Base-by-base conservation (phyloP, 2,888 invertebrate genomes). In the Branchinecta sandiegonensis region DNA sequence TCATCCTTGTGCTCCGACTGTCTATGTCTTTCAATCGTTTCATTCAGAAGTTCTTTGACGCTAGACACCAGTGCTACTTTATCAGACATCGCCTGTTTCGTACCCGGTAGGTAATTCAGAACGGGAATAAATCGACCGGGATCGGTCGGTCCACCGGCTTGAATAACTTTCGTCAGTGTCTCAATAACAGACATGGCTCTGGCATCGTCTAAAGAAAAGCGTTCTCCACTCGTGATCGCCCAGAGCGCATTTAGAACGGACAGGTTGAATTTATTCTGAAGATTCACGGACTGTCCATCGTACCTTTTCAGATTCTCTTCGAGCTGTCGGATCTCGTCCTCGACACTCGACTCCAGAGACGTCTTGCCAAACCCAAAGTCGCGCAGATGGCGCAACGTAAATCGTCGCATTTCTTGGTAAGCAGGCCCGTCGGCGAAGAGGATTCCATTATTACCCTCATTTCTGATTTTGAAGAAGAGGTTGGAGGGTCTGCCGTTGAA, bases 181-280 rank as follows among this genome's bases (percentile, higher is more conserved):
- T 68, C 67, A 2, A 73, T 70, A 11, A 69, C 17, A 48, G 70
- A 68, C 8, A 67, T 66, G 4, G 72, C 70, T 14, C 70, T 46
- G 3, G 72, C 71, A 67, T 73, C 73, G 65, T 72, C 71, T 9
- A 71, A 71, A 46, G 70, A 69, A 48, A 71, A 72, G 23, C 73
- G 48, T 6, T 71, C 47, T 23, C 72, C 71, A 46, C 71, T 70
- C 8, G 71, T 68, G 5, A 67, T 67, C 47, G n/a, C 48, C 67
- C 67, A 67, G 17, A 67, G 48, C 12, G 67, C 67, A 47, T 67
- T 67, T n/a, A 67, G 10, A 10, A 67, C 67, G 3, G 67, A n/a
- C 9, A 67, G 10, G 48, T 48, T 67, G 47, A 67, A 67, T 2
- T 12, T 46, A 56, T 67, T 64, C 14, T 67, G 67, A n/a, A 67